A percentile compares a stretch with the other conserved stretches of the same genome.
Evolutionary conservation across 2,113 vertebrate species (phyloP).

Genomic region (Tachysurus vachellii): DNA sequence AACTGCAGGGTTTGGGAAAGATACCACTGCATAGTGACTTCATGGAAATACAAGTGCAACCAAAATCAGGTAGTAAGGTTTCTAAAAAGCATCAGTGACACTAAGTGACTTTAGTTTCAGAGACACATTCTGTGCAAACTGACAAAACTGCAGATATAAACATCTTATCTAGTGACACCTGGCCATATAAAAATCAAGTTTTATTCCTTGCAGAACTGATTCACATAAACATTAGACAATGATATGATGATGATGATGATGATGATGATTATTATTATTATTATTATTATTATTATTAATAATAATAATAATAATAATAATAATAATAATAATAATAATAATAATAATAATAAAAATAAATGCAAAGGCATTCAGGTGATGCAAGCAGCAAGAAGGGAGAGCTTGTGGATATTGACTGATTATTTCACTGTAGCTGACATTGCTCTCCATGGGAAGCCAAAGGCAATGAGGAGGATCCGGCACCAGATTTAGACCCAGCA

Average conservation of each 20-base stretch:
- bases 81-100: neutral
- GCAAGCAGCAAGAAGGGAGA: constrained; percentile 1
- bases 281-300: neutral
- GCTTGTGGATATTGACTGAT: constrained; percentile 64
- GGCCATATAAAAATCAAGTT: neutral
- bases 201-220: neutral
- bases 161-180: neutral
- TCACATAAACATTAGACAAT: neutral
- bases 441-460: constrained; percentile 70
- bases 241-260: neutral
- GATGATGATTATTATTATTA: neutral
- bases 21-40: neutral
- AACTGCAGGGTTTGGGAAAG: neutral
- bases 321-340: no score
- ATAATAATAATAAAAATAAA: neutral
- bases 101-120: neutral
- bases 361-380: constrained; percentile 6
- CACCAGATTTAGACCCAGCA: constrained; percentile 69
- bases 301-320: no score
- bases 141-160: neutral
- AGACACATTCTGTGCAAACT: neutral
- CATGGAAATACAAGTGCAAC: neutral
- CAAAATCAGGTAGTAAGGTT: neutral
- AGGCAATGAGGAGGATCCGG: constrained; percentile 63
- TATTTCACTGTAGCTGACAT: constrained; percentile 68